Evolutionary conservation across 2,113 vertebrate genomes (phyloP), one percentile per base, ranked within the genome.

Genomic region (Fulica atra): DNA sequence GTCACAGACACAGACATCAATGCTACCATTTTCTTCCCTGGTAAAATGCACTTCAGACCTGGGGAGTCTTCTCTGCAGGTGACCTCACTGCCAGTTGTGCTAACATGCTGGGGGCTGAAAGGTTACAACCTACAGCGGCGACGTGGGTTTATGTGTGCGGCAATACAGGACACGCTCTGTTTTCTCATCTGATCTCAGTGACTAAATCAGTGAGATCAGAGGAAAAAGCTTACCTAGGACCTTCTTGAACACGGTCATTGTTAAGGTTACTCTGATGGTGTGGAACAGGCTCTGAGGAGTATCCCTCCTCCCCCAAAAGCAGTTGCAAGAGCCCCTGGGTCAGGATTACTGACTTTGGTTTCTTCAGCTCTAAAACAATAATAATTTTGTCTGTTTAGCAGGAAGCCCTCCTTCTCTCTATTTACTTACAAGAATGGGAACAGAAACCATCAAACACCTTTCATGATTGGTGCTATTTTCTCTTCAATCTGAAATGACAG

Each of bases 401-500:
- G n/a, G 28, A 86, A 74, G 13, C 10, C 21, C 28, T 91, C 44
- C 57, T 66, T n/a, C 54, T 74, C 36, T 89, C 44, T 63, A 4
- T 84, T 82, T 77, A 57, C 71, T 64, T 94, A 19, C 50, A 85
- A 73, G 7, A 79, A 5, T 7, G 48, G n/a, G 42, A 91, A 72
- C 17, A 72, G 68, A 70, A 93, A 42, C 44, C 36, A 84, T 68
- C 81, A 92, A 63, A 89, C 42, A 13, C 16, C 44, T 64, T 71
- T 70, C 44, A 23, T 16, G 23, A 73, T 81, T 86, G 76, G 66
- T 72, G 66, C 16, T 79, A 85, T 93, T 94, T 90, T 87, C 78
- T 69, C 51, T 68, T 96, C 90, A 81, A 57, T 84, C 80, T 92
- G 65, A 81, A 57, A 59, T 81, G 77, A 83, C 78, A 89, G 61